Conservation (phyloP, 2,113 vertebrate species). For the Poicephalus gulielmi region DNA sequence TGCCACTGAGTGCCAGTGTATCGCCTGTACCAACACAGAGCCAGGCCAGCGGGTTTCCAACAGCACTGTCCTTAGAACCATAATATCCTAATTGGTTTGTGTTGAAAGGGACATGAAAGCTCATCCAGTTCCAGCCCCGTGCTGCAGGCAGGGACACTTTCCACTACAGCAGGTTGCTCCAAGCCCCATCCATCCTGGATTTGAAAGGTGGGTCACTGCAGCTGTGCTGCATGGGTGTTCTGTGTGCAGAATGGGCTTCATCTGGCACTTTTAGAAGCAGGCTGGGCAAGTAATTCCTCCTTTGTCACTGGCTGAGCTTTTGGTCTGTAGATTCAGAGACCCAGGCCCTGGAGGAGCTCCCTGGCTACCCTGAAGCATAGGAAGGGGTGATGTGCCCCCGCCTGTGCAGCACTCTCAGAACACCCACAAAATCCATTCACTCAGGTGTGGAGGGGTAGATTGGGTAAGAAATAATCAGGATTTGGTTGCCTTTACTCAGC, state of each 20-base stretch:
- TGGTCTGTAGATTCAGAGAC: neutral
- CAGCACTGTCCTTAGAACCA: neutral
- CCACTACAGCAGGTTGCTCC: neutral
- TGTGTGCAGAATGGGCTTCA: neutral
- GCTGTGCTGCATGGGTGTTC: neutral
- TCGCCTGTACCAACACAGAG: neutral
- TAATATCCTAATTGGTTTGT: neutral
- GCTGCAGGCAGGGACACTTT: neutral
- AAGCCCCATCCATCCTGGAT: neutral
- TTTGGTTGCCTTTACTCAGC: neutral
- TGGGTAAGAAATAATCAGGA: rapidly evolving
- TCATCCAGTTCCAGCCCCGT: neutral
- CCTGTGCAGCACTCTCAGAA: rapidly evolving
- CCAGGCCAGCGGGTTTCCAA: neutral
- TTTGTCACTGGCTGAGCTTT: neutral
- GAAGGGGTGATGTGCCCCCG: neutral
- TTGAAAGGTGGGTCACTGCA: neutral
- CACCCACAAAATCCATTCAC: neutral
- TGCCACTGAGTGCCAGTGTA: neutral
- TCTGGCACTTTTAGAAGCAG: neutral
- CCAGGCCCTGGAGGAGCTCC: neutral
- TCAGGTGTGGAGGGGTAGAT: rapidly evolving
- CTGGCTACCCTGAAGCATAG: rapidly evolving
- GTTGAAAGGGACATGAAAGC: neutral
- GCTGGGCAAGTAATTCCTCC: neutral